Evolutionary conservation across 2,797 vertebrate genomes (phyloP), one percentile per base, ranked within the genome.

Genomic region (Pseudopleuronectes americanus): DNA sequence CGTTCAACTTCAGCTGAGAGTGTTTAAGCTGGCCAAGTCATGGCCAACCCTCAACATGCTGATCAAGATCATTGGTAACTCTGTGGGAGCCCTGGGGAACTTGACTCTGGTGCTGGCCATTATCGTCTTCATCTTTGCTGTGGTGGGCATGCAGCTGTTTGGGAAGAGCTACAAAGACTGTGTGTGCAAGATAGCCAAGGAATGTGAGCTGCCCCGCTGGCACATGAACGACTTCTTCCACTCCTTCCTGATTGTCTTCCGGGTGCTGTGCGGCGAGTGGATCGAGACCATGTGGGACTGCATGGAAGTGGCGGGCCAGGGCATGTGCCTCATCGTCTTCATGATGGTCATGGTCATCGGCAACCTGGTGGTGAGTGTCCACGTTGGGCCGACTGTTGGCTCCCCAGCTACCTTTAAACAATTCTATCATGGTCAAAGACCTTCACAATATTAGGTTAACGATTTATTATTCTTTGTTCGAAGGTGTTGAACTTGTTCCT

Each of bases 281-380:
- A 99, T 99, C 17, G 98, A 99, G 93, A 99, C 98, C 87, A 99
- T 99, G 98, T 99, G 98, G 98, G 98, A 99, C 93, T 99, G 98
- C 90, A 99, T 99, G 98, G 97, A 99, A 84, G 98, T 99, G 76
- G 98, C 97, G 0, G 98, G 97, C 58, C 97, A 99, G 92, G 95
- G 80, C 84, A 99, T 99, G 98, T 99, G 98, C 89, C 96, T 99
- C 89, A 95, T 96, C 28, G 98, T 99, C 90, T 99, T 99, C 89
- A 99, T 99, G 98, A 98, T 99, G 98, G 98, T 99, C 92, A 99
- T 99, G 98, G 98, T 99, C 86, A 99, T 99, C 31, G 98, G 98
- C 65, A 99, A 99, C 89, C 83, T 99, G 84, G 98, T 99, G 97
- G 98, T 99, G 86, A 98, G 98, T 87, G 23, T 81, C 55, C 71